Base-by-base conservation (phyloP, 1,140 invertebrate genomes). In the Platyura marginata region DNA sequence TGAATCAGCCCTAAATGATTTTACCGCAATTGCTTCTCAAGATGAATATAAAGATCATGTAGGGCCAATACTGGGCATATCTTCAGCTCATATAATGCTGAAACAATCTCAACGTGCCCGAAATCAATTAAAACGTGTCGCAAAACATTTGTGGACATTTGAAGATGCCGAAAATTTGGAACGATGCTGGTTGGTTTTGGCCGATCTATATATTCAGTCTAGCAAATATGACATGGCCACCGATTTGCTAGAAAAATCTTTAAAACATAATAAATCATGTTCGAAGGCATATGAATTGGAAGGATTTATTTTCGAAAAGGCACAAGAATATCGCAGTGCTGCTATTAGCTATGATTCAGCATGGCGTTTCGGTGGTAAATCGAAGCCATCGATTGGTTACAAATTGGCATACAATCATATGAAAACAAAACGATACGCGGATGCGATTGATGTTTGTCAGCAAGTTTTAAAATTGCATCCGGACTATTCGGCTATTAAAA, bases 91-190 rank as follows among this genome's bases (percentile, higher is more conserved):
- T 54, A 81, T 92, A 56, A 70, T 93, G 5, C 61, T 94, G 13
- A 97, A 96, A 62, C 92, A 88, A 66, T 75, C 74, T 0, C 88
- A 87, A 34, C 66, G 89, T 42, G 91, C 92, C 0, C 77, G 91
- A 46, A 93, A 91, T 59, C 83, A 94, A 48, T 59, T 98, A 32
- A 98, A 97, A 62, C 67, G 89, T 23, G 75, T 97, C 13, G 74
- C 79, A 3, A 90, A 90, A 52, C 76, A 78, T 43, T 64, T 68
- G 1, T 98, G 94, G 93, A 90, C 76, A 10, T 84, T 90, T 46
- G 87, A 91, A 61, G 91, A 97, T 53, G 90, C 91, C 0, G 91
- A 97, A 53, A 93, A 95, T 57, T 66, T 98, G 32, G 93, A 98
- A 64, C 76, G 80, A 46, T 88, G 87, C 58, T 98, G 93, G 94